A percentile compares a stretch with the other conserved stretches of the same genome.
Evolutionary conservation across 2,797 vertebrate genomes (phyloP).

Genomic region (Poecile montanus): DNA sequence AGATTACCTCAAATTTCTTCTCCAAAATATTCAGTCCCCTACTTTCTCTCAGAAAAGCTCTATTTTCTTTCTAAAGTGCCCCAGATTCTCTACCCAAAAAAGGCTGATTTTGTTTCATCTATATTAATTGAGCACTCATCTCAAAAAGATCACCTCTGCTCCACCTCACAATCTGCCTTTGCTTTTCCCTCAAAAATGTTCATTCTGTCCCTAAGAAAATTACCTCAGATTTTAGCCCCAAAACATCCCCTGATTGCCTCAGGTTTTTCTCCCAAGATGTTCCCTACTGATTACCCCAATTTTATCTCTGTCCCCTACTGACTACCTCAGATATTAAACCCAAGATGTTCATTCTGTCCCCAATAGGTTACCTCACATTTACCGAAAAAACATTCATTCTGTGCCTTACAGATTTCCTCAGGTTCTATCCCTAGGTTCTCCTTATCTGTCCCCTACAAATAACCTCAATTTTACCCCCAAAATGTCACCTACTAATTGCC

Average conservation of each 20-base stretch:
- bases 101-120: background rate
- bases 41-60: background rate
- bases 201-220: background rate
- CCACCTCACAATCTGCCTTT: background rate
- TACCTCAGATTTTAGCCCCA: background rate
- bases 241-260: background rate
- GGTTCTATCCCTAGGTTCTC: background rate
- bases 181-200: background rate
- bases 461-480: background rate
- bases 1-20: background rate
- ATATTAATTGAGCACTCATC: background rate
- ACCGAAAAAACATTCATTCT: background rate
- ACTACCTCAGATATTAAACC: background rate
- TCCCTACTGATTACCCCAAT: background rate
- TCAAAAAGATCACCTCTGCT: background rate
- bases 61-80: background rate
- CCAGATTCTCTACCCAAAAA: background rate
- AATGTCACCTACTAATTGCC: background rate
- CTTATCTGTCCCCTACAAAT: background rate
- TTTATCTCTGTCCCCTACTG: background rate
- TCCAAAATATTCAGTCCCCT: background rate
- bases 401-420: background rate
- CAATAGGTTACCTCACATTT: background rate
- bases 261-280: background rate
- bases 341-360: background rate